Evolutionary conservation across 2,888 invertebrate species (phyloP), one percentile per base, ranked within the genome.

Genomic region (Eretmocerus hayati): DNA sequence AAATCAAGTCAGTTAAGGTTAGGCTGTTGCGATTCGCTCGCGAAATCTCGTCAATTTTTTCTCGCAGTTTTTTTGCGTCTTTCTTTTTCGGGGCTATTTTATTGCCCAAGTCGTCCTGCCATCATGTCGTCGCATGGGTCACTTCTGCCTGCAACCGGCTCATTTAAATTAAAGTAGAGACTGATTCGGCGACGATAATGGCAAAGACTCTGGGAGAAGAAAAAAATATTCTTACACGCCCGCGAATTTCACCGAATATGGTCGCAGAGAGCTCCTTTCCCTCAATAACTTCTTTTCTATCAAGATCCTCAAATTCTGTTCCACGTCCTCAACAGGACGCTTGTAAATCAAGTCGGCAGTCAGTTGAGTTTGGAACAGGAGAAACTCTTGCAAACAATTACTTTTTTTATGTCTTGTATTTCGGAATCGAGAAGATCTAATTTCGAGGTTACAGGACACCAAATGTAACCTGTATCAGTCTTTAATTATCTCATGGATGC

Each of bases 51-150:
- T 35, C 56, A 42, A 52, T 56, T 55, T 54, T 49, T 55, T 55
- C 48, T 53, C 56, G 52, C 53, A 44, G 54, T 57, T 39, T 57
- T 57, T 59, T 59, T 59, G 58, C 42, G 35, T 42, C 46, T 46
- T 32, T 42, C 26, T 32, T 16, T 23, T 32, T 36, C 30, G 26
- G 48, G n/a, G 37, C 5, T 39, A 44, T 36, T 48, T 48, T 48
- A 48, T 44, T 38, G 31, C 18, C 18, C 22, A 36, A 15, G 8
- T 15, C 11, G n/a, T n/a, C n/a, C n/a, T n/a, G n/a, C n/a, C n/a
- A n/a, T n/a, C n/a, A n/a, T n/a, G 22, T 42, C 41, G 40, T 37
- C 33, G 56, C 42, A 32, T 52, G n/a, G 49, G 47, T 49, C 41
- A 30, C 47, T 52, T 50, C 41, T 30, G n/a, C n/a, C n/a, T n/a